Evolutionary conservation across 2,888 invertebrate genomes (phyloP), one percentile per base, ranked within the genome.

Genomic region (Thyatira batis): DNA sequence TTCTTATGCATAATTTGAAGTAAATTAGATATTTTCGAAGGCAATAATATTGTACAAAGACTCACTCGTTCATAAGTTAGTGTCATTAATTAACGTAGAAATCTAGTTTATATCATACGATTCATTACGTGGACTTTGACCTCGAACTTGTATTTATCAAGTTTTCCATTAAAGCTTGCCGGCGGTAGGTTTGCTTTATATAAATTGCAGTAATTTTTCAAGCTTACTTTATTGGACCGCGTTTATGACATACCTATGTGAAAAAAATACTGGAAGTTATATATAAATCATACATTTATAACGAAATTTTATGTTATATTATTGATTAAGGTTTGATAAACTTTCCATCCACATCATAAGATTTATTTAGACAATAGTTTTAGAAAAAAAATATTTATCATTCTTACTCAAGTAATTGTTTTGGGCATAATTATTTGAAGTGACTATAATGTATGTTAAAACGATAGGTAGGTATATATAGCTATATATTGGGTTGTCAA

Each of bases 181-280:
- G 63, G 49, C 61, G 58, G 49, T 55, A 56, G 51, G 63, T 63
- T 62, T 66, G 63, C 65, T 69, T 39, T n/a, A 8, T 39, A n/a
- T 39, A 69, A 69, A 74, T 74, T 62, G 57, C 71, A 17, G 49
- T 56, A 44, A 75, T 76, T 68, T 68, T 67, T 75, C 72, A 69
- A 63, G 52, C 49, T 17, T 45, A 27, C 54, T 61, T 61, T 60
- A 17, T 39, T 39, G 17, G 39, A 39, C 39, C 17, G 39, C 2
- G 3, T 33, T 3, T 2, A 30, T n/a, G n/a, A n/a, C n/a, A n/a
- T n/a, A n/a, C n/a, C n/a, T n/a, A n/a, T n/a, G n/a, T 27, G 8
- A 27, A 10, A 27, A 27, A 27, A 27, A 27, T 8, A 27, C 9
- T 8, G 8, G 27, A 9, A n/a, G n/a, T n/a, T n/a, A n/a, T n/a